phyloP scores from a whole-genome alignment of 2,113 vertebrate genomes.

The Suncus etruscus region DNA sequence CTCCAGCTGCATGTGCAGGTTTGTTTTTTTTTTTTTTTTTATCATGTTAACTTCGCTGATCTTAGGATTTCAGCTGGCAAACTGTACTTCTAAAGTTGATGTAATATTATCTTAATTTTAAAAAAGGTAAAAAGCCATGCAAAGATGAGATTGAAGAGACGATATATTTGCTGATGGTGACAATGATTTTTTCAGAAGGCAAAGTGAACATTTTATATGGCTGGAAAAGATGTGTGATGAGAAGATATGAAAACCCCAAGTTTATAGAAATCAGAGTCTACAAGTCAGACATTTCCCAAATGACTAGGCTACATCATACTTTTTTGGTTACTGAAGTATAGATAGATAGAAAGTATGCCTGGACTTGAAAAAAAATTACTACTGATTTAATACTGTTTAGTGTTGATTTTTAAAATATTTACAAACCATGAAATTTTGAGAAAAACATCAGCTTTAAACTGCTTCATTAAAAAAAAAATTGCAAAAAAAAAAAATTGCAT shows the following conservation, averaged over 20 bases:
- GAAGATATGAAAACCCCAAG: not conserved
- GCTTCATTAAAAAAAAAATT: not conserved
- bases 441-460: conserved; percentile 8
- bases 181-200: not conserved
- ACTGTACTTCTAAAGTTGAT: not conserved
- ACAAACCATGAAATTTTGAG: not conserved
- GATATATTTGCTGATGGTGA: not conserved
- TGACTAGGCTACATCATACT: not conserved
- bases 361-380: not conserved
- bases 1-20: too few relatives aligned
- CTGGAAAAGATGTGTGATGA: not conserved
- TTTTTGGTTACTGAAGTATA: not conserved
- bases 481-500: too few relatives aligned
- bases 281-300: not conserved
- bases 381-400: conserved; percentile 4
- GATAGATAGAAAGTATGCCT: not conserved
- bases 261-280: not conserved
- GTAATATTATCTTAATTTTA: not conserved
- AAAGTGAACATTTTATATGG: not conserved
- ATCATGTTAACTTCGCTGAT: too few relatives aligned
- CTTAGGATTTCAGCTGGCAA: not conserved
- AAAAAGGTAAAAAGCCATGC: not conserved
- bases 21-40: too few relatives aligned
- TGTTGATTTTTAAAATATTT: not conserved
- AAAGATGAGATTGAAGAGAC: not conserved